These are phyloP conservation scores for Drosophila kanapiae DNA, from an alignment of 1,140 invertebrate genomes.

Conservation along the genomic window DNA sequence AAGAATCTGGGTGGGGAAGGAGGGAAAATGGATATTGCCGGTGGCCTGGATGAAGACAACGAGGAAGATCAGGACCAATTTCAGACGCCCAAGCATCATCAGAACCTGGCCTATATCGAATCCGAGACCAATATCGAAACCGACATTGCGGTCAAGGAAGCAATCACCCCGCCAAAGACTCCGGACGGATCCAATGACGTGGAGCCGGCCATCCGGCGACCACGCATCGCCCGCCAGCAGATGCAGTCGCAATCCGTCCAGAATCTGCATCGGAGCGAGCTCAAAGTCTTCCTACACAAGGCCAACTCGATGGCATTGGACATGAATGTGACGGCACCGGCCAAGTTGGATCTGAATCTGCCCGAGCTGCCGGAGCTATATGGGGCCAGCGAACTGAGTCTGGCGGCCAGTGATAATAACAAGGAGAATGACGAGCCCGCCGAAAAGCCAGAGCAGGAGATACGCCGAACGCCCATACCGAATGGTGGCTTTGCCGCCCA, in stretches of 20 bases:
- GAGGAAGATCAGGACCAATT: slow-evolving; percentile 17
- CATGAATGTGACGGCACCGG: slow-evolving; percentile 59
- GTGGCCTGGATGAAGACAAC: neutral
- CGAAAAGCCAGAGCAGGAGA: neutral
- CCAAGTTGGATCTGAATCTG: slow-evolving; percentile 52
- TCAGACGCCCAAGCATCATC: slow-evolving; percentile 44
- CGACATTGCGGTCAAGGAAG: neutral
- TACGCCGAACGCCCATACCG: slow-evolving; percentile 15
- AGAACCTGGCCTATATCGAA: neutral
- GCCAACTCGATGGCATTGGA: slow-evolving; percentile 74
- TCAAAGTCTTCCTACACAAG: slow-evolving; percentile 76
- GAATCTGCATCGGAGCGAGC: slow-evolving; percentile 78
- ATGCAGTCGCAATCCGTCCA: slow-evolving; percentile 78
- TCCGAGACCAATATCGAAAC: neutral
- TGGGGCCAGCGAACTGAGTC: slow-evolving; percentile 61
- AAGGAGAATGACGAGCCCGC: slow-evolving; percentile 60
- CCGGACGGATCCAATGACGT: neutral
- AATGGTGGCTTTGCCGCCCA: slow-evolving; percentile 56
- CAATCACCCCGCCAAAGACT: slow-evolving; percentile 1
- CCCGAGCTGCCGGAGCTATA: slow-evolving; percentile 73
- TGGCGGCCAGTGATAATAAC: slow-evolving; percentile 55
- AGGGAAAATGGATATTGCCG: neutral
- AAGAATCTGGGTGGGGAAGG: neutral
- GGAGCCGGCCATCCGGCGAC: slow-evolving; percentile 43
- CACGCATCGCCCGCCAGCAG: slow-evolving; percentile 58